A percentile compares a stretch with the other conserved stretches of the same genome.
phyloP scores from a whole-genome alignment of 2,797 vertebrate genomes.

The Petrocephalus schoutedeni region DNA sequence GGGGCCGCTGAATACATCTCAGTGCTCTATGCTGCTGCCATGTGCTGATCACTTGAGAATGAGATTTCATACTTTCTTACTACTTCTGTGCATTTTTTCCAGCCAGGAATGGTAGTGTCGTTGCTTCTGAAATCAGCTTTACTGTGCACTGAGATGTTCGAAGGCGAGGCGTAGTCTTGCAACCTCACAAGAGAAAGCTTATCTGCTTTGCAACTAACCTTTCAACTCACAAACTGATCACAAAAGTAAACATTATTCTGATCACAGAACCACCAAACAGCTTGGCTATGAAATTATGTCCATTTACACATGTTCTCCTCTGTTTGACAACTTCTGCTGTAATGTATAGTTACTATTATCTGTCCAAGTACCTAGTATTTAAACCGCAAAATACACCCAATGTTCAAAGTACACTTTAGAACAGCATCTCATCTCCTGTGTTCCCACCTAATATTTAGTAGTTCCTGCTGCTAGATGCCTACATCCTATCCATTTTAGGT shows the following conservation, averaged over 20 bases:
- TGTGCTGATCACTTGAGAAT: too few species aligned
- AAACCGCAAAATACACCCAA: background rate
- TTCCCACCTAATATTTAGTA: background rate
- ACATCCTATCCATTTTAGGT: background rate
- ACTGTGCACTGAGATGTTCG: background rate
- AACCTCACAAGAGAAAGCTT: background rate
- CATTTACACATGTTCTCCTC: background rate
- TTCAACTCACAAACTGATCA: background rate
- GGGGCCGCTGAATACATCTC: background rate
- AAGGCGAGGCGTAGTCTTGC: background rate
- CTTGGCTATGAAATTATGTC: background rate
- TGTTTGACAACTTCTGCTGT: background rate
- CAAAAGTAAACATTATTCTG: background rate
- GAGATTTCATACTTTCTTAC: background rate
- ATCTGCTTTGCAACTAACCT: background rate
- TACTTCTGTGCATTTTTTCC: background rate
- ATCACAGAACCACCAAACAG: background rate
- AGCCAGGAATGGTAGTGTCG: background rate
- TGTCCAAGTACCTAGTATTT: background rate
- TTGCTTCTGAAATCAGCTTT: slow-evolving; percentile 8
- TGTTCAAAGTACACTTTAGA: background rate
- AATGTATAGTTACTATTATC: background rate
- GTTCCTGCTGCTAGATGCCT: background rate
- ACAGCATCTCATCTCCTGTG: background rate
- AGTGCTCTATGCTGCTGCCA: background rate